A percentile compares a stretch with the other conserved stretches of the same genome.
Conservation (phyloP, 2,888 invertebrate species). For the Sminthurides aquaticus region DNA sequence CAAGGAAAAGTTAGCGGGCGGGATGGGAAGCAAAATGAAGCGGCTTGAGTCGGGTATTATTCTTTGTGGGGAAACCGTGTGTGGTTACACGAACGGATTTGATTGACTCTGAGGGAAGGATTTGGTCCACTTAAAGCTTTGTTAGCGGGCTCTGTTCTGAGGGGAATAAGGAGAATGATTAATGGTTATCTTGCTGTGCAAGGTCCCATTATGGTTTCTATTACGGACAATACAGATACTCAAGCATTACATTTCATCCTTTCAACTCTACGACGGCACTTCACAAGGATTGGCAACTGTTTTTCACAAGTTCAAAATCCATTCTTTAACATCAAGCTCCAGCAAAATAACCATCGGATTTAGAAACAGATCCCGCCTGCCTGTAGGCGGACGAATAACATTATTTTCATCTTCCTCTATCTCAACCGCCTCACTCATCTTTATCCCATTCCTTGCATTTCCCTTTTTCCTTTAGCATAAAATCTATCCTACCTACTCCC, state of each 20-base stretch:
- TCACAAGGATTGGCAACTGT: slow-evolving; percentile 24
- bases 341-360: background rate
- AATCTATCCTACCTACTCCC: too few relatives aligned
- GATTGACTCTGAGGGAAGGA: background rate
- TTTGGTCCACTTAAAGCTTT: background rate
- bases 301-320: slow-evolving; percentile 21
- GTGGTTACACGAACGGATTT: background rate
- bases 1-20: too few relatives aligned
- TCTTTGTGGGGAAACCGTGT: background rate
- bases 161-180: slow-evolving; percentile 24
- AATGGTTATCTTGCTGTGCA: slow-evolving; percentile 34
- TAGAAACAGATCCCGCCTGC: too few relatives aligned
- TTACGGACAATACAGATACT: slow-evolving; percentile 27
- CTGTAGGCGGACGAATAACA: background rate
- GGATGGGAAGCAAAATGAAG: background rate
- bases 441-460: too few relatives aligned
- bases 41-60: background rate
- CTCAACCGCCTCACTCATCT: background rate
- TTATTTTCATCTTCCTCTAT: background rate
- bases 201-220: slow-evolving; percentile 35
- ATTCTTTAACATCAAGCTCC: background rate
- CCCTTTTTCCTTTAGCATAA: too few relatives aligned
- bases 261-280: slow-evolving; percentile 20
- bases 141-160: background rate
- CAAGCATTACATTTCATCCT: slow-evolving; percentile 20